These are phyloP conservation scores for Tipula lateralis DNA, from an alignment of 2,888 invertebrate species.

Conservation along the genomic window DNA sequence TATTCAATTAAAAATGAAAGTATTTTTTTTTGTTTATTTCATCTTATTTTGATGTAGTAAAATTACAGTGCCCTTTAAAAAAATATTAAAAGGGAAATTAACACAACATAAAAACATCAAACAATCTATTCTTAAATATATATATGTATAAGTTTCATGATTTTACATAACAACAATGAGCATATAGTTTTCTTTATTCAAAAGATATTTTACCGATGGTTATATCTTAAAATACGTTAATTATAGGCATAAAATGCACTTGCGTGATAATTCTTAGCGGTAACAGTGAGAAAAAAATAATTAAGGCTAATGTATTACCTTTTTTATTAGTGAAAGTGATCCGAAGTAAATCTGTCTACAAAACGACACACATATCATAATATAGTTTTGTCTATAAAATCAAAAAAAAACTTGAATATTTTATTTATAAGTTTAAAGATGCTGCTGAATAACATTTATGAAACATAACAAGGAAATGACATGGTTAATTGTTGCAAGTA, in stretches of 20 bases:
- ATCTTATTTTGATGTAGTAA: neutral
- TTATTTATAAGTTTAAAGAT: neutral
- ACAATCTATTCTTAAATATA: neutral
- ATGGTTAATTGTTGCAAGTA: neutral
- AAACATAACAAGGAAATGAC: neutral
- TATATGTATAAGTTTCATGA: neutral
- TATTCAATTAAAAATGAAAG: slow-evolving; percentile 24
- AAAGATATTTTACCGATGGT: neutral
- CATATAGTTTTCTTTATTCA: neutral
- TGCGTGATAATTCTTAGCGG: neutral
- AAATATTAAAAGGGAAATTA: slow-evolving; percentile 15
- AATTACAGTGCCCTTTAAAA: neutral
- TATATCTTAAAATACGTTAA: neutral
- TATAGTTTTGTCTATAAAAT: neutral
- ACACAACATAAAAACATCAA: neutral
- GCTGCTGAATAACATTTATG: neutral
- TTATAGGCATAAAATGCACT: neutral
- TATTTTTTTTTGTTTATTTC: neutral
- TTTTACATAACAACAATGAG: neutral
- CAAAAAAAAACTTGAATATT: too few relatives aligned
- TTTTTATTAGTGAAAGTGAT: slow-evolving; percentile 7
- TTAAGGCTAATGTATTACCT: neutral
- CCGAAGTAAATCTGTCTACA: neutral
- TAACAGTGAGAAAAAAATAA: neutral
- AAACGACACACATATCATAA: too few relatives aligned